Conservation (phyloP, 2,888 invertebrate species). For the Calephelis perditalis region DNA sequence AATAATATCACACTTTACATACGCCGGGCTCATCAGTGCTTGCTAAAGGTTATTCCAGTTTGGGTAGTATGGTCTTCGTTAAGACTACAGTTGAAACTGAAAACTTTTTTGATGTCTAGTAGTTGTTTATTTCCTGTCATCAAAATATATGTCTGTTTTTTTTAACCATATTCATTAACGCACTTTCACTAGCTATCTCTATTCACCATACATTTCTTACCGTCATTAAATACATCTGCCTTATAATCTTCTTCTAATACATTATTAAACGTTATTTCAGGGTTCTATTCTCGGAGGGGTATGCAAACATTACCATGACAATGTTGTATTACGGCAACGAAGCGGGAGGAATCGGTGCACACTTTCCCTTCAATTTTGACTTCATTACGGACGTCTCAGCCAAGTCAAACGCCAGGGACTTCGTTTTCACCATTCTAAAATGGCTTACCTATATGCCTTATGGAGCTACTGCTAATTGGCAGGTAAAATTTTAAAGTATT, state of each 20-base stretch:
- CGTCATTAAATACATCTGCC: too few species aligned
- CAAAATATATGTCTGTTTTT: too few species aligned
- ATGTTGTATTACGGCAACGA: slow-evolving; percentile 81
- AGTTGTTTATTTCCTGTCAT: too few species aligned
- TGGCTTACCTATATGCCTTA: slow-evolving; percentile 80
- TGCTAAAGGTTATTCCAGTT: too few species aligned
- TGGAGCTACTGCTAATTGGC: slow-evolving; percentile 81
- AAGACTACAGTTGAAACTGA: too few species aligned
- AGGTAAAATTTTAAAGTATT: slow-evolving; percentile 58
- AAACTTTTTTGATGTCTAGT: too few species aligned
- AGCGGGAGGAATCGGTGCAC: slow-evolving; percentile 59
- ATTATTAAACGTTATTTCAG: slow-evolving; percentile 38
- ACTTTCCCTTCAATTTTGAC: slow-evolving; percentile 83
- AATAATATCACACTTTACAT: too few species aligned
- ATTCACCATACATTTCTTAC: neutral
- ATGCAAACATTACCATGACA: slow-evolving; percentile 70
- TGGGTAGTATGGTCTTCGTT: too few species aligned
- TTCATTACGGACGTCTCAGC: slow-evolving; percentile 71
- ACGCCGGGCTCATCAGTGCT: too few species aligned
- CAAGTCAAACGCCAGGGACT: slow-evolving; percentile 62
- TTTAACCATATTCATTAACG: too few species aligned
- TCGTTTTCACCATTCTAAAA: slow-evolving; percentile 66
- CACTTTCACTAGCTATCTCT: neutral
- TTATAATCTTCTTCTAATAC: too few species aligned
- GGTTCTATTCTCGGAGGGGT: slow-evolving; percentile 80